Evolutionary conservation across 2,888 invertebrate genomes (phyloP), one percentile per base, ranked within the genome.

Genomic region (Tenthredo amoena): DNA sequence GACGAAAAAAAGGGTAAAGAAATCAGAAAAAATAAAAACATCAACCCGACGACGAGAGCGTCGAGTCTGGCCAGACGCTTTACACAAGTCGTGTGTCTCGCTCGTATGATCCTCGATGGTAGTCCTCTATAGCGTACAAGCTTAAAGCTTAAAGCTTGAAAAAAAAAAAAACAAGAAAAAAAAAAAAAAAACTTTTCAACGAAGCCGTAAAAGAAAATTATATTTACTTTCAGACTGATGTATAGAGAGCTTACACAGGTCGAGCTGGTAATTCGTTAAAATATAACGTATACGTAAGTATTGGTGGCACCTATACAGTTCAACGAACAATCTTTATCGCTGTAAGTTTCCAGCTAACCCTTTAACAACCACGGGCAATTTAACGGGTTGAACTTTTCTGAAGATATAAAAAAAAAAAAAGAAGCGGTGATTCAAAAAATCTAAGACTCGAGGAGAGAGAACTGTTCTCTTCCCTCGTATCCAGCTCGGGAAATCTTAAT

Each of bases 401-500:
- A 55, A 77, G 6, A 55, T 3, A 79, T 6, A 0, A 31, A 26
- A 58, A 31, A 34, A 55, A 55, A 7, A 26, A 55, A 77, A 58
- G 9, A 55, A 37, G 26, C 26, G 12, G 55, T 55, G 34, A 79
- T 79, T 79, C 34, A 18, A 79, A 79, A 58, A 79, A 79, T 55
- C 58, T 37, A 10, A 72, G n/a, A 40, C 71, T 72, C 71, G 18
- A 1, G 1, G 31, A 68, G 31, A 72, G 40, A 55, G 55, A 50
- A n/a, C 55, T 37, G n/a, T 34, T 72, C 26, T 34, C n/a, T n/a
- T 37, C 58, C n/a, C 7, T 21, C 34, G n/a, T 77, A 79, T 79
- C 40, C 81, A 40, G 26, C 37, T 81, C 58, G 62, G 50, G 40
- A 55, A 81, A 81, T 58, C 62, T 62, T 81, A 81, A 81, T 81